Base-by-base conservation (phyloP, 2,888 invertebrate genomes). In the Stenodera caucasica region DNA sequence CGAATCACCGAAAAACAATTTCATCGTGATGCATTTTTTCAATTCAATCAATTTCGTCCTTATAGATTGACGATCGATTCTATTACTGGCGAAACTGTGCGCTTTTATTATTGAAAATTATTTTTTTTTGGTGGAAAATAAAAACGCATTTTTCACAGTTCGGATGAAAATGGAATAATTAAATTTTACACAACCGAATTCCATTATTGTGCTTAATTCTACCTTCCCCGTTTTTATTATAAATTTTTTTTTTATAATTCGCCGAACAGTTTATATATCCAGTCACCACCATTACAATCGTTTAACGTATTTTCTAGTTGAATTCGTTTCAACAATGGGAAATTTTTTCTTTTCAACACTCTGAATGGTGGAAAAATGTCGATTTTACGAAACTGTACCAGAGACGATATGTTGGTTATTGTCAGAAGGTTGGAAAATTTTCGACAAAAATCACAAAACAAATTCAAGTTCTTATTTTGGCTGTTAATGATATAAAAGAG, bases 351-450 rank as follows among this genome's bases (percentile, higher is more conserved):
- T 21, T 9, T 37, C 15, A 37, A 37, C 9, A 37, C 15, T 14
- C 4, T n/a, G n/a, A n/a, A n/a, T n/a, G n/a, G n/a, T n/a, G n/a
- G n/a, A 8, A 30, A 30, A 30, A 30, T 30, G 30, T 30, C 8
- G 8, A 37, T 8, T 45, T 45, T 8, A 30, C 40, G 59, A 61
- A 58, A 61, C 11, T 18, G 37, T 30, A 50, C 14, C 60, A 53
- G 57, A 62, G 64, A 64, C 67, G 65, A 49, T 63, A 62, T 61
- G 68, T 69, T 67, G 71, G n/a, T 67, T 69, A 65, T 67, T 68
- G n/a, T 63, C 71, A 71, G 71, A 71, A 72, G 72, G 71, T 45
- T 61, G 62, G 70, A n/a, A n/a, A 72, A 72, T 72, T 72, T 72
- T 61, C 23, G 45, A 45, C 12, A 45, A 9, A 45, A 45, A 45